These are phyloP conservation scores for Panulirus ornatus DNA, from an alignment of 1,140 invertebrate genomes.

Conservation along the genomic window DNA sequence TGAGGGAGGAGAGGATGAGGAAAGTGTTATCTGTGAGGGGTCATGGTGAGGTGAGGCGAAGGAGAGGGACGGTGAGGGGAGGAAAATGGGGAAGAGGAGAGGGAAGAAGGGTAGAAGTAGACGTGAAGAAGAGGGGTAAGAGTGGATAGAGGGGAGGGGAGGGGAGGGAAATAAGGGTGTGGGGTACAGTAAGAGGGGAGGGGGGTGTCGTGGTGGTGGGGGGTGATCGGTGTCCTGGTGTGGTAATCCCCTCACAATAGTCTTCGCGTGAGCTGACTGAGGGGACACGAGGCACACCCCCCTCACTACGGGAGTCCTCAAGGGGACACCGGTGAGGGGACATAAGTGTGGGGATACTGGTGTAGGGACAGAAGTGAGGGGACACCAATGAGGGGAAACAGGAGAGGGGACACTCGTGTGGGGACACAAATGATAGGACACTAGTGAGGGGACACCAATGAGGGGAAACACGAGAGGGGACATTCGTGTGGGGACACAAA, in stretches of 20 bases:
- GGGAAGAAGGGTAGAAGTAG: neutral
- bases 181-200: neutral
- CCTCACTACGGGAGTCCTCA: no score
- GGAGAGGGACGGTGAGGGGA: neutral
- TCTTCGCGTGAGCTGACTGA: slow-evolving; percentile 43
- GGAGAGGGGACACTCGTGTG: no score
- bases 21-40: neutral
- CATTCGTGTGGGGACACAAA: no score
- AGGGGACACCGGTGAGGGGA: slow-evolving; percentile 12
- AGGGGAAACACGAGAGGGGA: no score
- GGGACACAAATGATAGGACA: no score
- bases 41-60: no score
- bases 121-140: neutral
- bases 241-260: slow-evolving; percentile 49
- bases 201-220: neutral
- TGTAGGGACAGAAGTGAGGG: no score
- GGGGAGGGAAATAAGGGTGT: neutral
- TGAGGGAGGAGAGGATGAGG: neutral
- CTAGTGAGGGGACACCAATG: no score
- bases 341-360: no score
- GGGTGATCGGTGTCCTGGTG: slow-evolving; percentile 31
- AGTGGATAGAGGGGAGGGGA: neutral
- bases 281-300: no score
- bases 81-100: neutral
- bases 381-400: no score